A percentile compares a stretch with the other conserved stretches of the same genome.
Conservation (phyloP, 1,140 invertebrate genomes). For the Himalopsyche phryganea region DNA sequence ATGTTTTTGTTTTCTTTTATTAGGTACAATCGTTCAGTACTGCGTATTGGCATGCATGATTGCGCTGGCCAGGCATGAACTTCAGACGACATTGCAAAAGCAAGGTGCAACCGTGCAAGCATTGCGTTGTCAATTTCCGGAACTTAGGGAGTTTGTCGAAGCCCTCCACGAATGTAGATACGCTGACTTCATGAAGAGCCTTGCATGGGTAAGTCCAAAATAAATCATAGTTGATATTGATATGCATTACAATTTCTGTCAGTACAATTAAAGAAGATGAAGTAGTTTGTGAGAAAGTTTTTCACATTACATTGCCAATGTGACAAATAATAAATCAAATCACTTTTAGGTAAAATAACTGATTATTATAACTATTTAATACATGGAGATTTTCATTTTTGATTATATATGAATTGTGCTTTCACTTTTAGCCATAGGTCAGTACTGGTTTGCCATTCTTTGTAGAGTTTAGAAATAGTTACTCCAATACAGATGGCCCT, state of each 20-base stretch:
- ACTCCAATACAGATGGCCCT: too few relatives aligned
- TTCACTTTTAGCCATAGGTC: too few relatives aligned
- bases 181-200: constrained; percentile 88
- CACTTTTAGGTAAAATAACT: too few relatives aligned
- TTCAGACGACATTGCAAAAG: constrained; percentile 47
- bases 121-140: constrained; percentile 82
- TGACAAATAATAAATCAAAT: background rate
- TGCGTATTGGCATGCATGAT: constrained; percentile 52
- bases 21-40: constrained; percentile 52
- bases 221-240: too few relatives aligned
- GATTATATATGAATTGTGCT: too few relatives aligned
- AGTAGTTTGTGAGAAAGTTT: background rate
- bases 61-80: constrained; percentile 46
- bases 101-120: constrained; percentile 95
- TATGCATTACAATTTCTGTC: too few relatives aligned
- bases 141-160: constrained; percentile 87
- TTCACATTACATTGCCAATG: background rate
- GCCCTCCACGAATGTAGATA: constrained; percentile 98
- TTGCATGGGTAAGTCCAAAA: constrained; percentile 69
- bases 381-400: too few relatives aligned
- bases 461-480: too few relatives aligned
- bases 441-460: too few relatives aligned
- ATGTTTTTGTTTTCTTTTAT: constrained; percentile 15
- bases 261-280: too few relatives aligned
- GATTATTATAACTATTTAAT: too few relatives aligned